Evolutionary conservation across 2,888 invertebrate genomes (phyloP).

Genomic region (Pedicia rivosa): DNA sequence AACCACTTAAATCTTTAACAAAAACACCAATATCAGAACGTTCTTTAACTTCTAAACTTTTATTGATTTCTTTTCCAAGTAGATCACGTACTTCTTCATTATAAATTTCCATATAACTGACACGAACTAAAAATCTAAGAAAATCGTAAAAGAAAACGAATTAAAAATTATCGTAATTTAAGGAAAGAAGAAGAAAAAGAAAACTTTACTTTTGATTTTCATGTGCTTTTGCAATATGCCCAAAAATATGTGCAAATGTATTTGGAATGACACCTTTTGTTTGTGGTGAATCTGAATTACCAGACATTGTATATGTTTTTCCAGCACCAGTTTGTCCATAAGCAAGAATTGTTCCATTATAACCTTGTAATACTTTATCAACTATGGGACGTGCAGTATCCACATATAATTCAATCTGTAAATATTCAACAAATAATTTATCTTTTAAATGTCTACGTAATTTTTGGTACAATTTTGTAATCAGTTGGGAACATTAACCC

Average conservation of each 20-base stretch:
- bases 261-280: slow-evolving; percentile 94
- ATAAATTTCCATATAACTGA: slow-evolving; percentile 97
- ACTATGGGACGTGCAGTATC: slow-evolving; percentile 93
- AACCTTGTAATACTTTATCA: slow-evolving; percentile 89
- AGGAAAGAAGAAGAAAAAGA: not conserved
- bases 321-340: slow-evolving; percentile 94
- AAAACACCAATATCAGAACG: slow-evolving; percentile 93
- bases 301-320: slow-evolving; percentile 98
- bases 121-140: slow-evolving; percentile 80
- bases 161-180: not conserved
- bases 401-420: slow-evolving; percentile 83
- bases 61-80: slow-evolving; percentile 72
- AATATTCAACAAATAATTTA: slow-evolving; percentile 11
- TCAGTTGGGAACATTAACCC: too few species aligned
- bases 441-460: not conserved
- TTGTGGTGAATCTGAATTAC: slow-evolving; percentile 72
- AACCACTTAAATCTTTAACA: slow-evolving; percentile 92
- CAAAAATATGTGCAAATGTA: slow-evolving; percentile 97
- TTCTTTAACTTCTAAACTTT: slow-evolving; percentile 84
- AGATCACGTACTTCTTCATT: slow-evolving; percentile 97
- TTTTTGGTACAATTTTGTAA: too few species aligned
- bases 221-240: slow-evolving; percentile 86
- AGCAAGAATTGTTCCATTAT: slow-evolving; percentile 87
- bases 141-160: slow-evolving; percentile 1
- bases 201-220: slow-evolving; percentile 67